Conservation (phyloP, 2,888 invertebrate species). For the Sarcophaga rosellei region DNA sequence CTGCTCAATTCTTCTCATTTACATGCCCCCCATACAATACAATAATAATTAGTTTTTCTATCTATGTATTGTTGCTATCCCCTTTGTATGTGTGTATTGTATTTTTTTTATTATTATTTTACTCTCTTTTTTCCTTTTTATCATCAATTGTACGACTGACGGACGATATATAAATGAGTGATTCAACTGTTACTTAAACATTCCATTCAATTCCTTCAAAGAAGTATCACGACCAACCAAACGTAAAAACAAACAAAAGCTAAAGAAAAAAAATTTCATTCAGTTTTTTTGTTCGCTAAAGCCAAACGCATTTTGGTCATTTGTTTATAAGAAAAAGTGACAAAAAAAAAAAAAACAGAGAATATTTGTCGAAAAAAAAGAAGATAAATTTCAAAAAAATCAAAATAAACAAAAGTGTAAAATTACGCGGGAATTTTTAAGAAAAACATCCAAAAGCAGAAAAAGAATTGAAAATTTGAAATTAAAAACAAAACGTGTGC, state of each 20-base stretch:
- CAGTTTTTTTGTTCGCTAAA: neutral
- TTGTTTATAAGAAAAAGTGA: neutral
- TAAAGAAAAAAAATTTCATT: neutral
- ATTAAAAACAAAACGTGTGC: no score
- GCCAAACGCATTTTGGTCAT: neutral
- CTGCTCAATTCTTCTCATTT: neutral
- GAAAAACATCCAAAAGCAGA: neutral
- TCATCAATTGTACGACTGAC: neutral
- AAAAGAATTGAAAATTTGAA: no score
- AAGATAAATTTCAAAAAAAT: neutral
- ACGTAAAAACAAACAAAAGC: no score
- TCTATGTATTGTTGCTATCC: neutral
- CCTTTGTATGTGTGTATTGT: neutral
- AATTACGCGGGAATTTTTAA: constrained; percentile 18
- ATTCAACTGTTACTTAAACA: constrained; percentile 55
- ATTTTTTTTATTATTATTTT: neutral
- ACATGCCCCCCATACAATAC: neutral
- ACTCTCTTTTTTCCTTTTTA: constrained; percentile 31
- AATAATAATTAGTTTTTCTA: constrained; percentile 21
- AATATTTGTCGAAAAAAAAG: constrained; percentile 7
- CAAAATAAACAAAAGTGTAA: constrained; percentile 34
- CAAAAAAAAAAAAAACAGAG: neutral
- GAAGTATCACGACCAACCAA: constrained; percentile 52
- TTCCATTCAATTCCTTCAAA: constrained; percentile 56
- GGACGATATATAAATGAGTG: constrained; percentile 59